Evolutionary conservation across 2,888 invertebrate genomes (phyloP).

Genomic region (Drosophila infuscata): DNA sequence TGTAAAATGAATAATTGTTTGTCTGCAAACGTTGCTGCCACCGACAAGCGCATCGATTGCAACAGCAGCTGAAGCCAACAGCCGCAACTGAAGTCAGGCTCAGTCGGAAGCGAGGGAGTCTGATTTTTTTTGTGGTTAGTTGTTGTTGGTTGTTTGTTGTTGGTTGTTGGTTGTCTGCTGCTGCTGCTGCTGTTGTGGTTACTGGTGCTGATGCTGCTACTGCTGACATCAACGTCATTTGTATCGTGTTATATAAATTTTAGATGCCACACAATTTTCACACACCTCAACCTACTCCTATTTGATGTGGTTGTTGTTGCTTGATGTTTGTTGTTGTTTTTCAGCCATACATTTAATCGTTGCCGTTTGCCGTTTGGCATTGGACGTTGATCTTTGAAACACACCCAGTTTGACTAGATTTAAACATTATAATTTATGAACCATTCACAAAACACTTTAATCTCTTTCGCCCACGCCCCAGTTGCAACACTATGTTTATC

Average conservation of each 20-base stretch:
- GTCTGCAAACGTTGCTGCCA: conserved; percentile 34
- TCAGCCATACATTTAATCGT: conserved; percentile 47
- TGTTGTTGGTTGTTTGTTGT: conserved; percentile 5
- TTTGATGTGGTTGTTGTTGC: conserved; percentile 13
- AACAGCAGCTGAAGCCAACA: conserved; percentile 53
- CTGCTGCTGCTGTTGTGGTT: conserved; percentile 6
- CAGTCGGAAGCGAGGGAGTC: conserved; percentile 6
- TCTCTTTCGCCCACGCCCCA: conserved; percentile 47
- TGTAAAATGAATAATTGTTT: conserved; percentile 53
- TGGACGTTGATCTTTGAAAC: conserved; percentile 68
- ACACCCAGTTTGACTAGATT: conserved; percentile 9
- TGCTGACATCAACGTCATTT: conserved; percentile 38
- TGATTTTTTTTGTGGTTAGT: conserved; percentile 14
- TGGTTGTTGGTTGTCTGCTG: background rate
- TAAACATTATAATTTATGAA: conserved; percentile 41
- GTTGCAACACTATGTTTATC: conserved; percentile 84
- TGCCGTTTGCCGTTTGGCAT: conserved; percentile 67
- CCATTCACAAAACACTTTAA: conserved; percentile 42
- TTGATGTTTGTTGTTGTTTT: conserved; percentile 1
- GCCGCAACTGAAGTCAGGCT: conserved; percentile 19
- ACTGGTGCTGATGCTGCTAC: conserved; percentile 6
- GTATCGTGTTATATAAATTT: conserved; percentile 69
- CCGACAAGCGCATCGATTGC: conserved; percentile 65
- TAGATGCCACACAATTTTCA: conserved; percentile 77
- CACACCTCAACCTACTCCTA: conserved; percentile 42